Evolutionary conservation across 2,113 vertebrate species (phyloP), one percentile per base, ranked within the genome.

Genomic region (Opisthocomus hoazin): DNA sequence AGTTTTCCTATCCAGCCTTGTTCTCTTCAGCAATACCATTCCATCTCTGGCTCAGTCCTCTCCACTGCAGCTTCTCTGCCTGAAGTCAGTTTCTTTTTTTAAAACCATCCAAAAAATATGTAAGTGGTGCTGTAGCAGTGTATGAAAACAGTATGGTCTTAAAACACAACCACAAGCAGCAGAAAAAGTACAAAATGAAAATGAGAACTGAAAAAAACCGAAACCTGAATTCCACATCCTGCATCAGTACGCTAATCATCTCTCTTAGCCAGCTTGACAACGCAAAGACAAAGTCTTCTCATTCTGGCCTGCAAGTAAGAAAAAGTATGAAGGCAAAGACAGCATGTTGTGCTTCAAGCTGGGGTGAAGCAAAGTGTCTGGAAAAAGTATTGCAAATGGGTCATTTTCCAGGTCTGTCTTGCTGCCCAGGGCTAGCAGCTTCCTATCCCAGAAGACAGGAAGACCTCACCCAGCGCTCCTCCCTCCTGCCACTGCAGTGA

Each of bases 401-500:
- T 37, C 20, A 18, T 46, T 64, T 75, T 85, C 39, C 39, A 79
- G 18, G 26, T 30, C 29, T 29, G 10, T 32, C 69, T 24, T 54
- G n/a, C 34, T 87, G 60, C 20, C 27, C 34, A 53, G 30, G 34
- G 24, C 41, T 51, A 48, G 56, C n/a, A 60, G 51, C 16, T 78
- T 87, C 43, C 10, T 34, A 27, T 6, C 15, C 7, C 11, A 10
- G 7, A 70, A 19, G 65, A 18, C 23, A 92, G 64, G 13, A 45
- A 87, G 46, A 77, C 43, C 21, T 50, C n/a, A 12, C 54, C 45
- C 3, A 2, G 23, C 46, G 83, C 22, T 61, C 6, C 39, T 69
- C 27, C n/a, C 58, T 60, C 23, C 29, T 50, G 8, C 23, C 2
- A 1, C n/a, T 54, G 19, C 1, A 2, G 14, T 1, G 0, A 9